Percentiles rank a stretch among this genome's conserved stretches.
Conservation (phyloP, 2,888 invertebrate species). For the Oscheius onirici region DNA sequence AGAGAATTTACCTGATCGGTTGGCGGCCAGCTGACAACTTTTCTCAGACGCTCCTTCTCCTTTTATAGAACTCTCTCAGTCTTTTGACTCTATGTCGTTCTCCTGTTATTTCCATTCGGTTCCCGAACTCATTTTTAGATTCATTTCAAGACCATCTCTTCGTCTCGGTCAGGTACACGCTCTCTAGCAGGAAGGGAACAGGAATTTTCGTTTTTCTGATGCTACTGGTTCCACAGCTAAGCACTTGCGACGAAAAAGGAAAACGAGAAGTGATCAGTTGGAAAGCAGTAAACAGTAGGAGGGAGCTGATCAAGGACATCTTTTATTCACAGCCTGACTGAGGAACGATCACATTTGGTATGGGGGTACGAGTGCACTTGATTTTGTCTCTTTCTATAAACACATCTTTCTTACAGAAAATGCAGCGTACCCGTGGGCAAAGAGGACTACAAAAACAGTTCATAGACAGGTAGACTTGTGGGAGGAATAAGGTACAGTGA, state of each 20-base stretch:
- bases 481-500: not conserved
- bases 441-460: not conserved
- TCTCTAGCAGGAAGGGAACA: not conserved
- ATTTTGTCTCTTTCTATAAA: not conserved
- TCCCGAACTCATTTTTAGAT: not conserved
- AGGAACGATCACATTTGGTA: not conserved
- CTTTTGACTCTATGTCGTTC: not conserved
- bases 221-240: constrained; percentile 3
- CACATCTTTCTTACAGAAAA: not conserved
- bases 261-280: no score
- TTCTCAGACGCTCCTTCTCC: not conserved
- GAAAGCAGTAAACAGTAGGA: not conserved
- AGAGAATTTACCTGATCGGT: not conserved
- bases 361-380: not conserved
- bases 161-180: not conserved
- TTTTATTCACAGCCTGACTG: not conserved
- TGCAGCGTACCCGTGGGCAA: not conserved
- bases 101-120: constrained; percentile 1
- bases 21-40: not conserved
- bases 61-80: constrained; percentile 1
- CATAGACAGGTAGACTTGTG: not conserved
- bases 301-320: not conserved
- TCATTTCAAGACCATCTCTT: not conserved
- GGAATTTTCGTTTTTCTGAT: not conserved
- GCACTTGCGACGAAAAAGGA: no score